phyloP scores from a whole-genome alignment of 2,113 vertebrate genomes.

The Pyxicephalus adspersus region DNA sequence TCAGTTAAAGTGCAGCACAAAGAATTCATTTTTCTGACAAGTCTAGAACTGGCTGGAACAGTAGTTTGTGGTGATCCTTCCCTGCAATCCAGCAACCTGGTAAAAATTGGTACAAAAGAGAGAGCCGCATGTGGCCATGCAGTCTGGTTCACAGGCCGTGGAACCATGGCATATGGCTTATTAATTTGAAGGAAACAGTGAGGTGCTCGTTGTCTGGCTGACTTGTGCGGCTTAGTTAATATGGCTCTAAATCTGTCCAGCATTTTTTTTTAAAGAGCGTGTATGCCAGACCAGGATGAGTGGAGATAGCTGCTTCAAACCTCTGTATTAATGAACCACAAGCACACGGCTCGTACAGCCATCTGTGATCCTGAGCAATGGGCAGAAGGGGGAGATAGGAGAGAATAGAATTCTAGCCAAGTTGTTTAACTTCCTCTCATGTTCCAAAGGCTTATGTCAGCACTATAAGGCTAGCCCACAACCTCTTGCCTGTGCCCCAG shows the following conservation, averaged over 20 bases:
- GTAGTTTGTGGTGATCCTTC: neutral
- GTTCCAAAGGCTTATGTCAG: conserved; percentile 51
- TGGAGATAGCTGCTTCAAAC: conserved; percentile 18
- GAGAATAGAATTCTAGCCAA: conserved; percentile 45
- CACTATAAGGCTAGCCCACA: conserved; percentile 18
- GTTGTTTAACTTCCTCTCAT: conserved; percentile 47
- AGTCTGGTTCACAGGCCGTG: neutral
- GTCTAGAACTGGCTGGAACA: no score
- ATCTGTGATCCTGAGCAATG: conserved; percentile 46
- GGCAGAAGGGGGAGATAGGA: conserved; percentile 42
- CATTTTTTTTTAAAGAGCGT: conserved; percentile 12
- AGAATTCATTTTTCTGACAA: no score
- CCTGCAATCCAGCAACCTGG: neutral
- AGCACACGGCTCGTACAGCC: conserved; percentile 28
- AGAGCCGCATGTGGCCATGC: neutral
- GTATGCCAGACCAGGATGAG: conserved; percentile 5
- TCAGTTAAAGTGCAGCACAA: no score
- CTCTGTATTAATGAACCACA: conserved; percentile 47
- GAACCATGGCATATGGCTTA: conserved; percentile 34
- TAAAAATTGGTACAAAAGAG: conserved; percentile 13
- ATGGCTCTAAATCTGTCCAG: conserved; percentile 9
- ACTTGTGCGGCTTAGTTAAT: conserved; percentile 9
- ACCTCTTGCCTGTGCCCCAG: conserved; percentile 33
- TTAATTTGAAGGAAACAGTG: conserved; percentile 18
- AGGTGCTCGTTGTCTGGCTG: conserved; percentile 4